Base-by-base conservation (phyloP, 1,140 invertebrate species). In the Episyrphus balteatus region DNA sequence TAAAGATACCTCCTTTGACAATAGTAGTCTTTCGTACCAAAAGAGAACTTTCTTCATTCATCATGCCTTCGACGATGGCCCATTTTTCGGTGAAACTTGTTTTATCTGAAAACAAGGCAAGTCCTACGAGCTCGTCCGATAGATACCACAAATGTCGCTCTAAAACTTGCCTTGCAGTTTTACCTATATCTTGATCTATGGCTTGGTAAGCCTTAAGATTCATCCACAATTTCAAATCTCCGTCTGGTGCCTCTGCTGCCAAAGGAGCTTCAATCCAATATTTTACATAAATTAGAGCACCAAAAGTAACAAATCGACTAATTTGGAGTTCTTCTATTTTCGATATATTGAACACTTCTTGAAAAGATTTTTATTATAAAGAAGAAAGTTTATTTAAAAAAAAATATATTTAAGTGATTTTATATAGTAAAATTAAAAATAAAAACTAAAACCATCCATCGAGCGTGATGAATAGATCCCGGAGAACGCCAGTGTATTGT, bases 371-470 rank as follows among this genome's bases (percentile, higher is more conserved):
- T 26, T 26, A 26, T 3, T 5, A 26, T 13, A 26, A 26, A 26
- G 3, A 26, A 26, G 8, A 26, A 26, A 26, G 21, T 26, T 3
- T 26, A 26, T 26, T 26, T 8, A 26, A 26, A 5, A 26, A 19
- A 5, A 26, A 26, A 26, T 26, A 26, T 26, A 5, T 5, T 26
- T 26, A 5, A 5, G 3, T 26, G 8, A 26, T 26, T 26, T 26
- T 26, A 8, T 26, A 26, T 5, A 26, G 8, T 26, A 26, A 26
- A 26, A 26, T 5, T 26, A 26, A 26, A 26, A 26, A 8, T 5
- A 26, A 26, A 5, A 5, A 26, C 21, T 26, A 26, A 55, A 54
- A 55, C 40, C 40, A 42, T 42, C 40, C 40, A 42, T 17, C 40
- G 40, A 42, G 40, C 40, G 40, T 42, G 40, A 17, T 42, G 40